Evolutionary conservation across 2,797 vertebrate genomes (phyloP).

Genomic region (Heteromormyrus szaboi): DNA sequence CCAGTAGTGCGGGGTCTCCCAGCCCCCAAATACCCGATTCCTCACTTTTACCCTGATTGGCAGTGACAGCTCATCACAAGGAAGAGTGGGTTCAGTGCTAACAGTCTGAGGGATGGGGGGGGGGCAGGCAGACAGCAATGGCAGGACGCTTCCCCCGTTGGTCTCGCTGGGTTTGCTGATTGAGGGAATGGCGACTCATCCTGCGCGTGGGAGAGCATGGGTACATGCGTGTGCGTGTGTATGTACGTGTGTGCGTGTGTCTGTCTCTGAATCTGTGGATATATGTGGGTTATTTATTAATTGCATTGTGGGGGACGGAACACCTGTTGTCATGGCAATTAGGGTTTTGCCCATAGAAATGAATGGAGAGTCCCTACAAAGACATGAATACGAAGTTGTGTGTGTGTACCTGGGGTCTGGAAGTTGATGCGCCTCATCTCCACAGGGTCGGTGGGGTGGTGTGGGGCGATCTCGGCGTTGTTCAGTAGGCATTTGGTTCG

Average conservation of each 20-base stretch:
- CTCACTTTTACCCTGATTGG: not conserved
- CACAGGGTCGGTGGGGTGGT: conserved; percentile 94
- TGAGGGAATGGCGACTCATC: not conserved
- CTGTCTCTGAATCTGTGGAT: not conserved
- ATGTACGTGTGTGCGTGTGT: not conserved
- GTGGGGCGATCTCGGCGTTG: conserved; percentile 85
- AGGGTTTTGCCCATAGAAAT: not conserved
- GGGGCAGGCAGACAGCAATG: too few relatives aligned
- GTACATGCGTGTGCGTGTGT: not conserved
- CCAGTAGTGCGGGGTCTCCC: not conserved
- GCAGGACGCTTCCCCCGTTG: not conserved
- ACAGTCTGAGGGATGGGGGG: not conserved
- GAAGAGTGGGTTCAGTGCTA: not conserved
- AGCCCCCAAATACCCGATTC: not conserved
- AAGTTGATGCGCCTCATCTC: conserved; percentile 98
- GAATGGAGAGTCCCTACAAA: not conserved
- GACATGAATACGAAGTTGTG: not conserved
- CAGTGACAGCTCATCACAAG: not conserved
- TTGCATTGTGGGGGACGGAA: not conserved
- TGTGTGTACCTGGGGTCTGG: conserved; percentile 71
- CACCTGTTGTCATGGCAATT: not conserved
- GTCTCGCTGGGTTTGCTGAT: not conserved
- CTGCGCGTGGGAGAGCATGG: not conserved
- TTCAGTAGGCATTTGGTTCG: conserved; percentile 91
- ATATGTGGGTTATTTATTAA: not conserved